phyloP scores from a whole-genome alignment of 1,140 invertebrate genomes.

The Drosophila persimilis region DNA sequence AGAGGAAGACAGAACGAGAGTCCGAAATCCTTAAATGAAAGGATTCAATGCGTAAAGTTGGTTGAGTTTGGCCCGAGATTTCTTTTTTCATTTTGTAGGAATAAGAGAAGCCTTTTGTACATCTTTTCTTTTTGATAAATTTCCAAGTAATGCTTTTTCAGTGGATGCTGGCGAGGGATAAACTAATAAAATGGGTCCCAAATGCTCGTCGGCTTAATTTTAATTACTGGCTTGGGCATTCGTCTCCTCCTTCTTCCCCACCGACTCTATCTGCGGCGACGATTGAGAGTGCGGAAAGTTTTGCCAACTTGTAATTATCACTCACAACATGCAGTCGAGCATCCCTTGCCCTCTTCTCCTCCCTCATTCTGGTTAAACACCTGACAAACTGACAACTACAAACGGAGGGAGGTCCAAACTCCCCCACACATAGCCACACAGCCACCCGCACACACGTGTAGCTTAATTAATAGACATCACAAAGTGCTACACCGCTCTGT shows the following conservation, averaged over 20 bases:
- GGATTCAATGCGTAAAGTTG: slow-evolving; percentile 68
- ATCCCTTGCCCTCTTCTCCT: not conserved
- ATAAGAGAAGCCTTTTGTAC: slow-evolving; percentile 61
- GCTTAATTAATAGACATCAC: slow-evolving; percentile 77
- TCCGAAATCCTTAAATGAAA: slow-evolving; percentile 65
- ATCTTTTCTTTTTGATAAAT: slow-evolving; percentile 57
- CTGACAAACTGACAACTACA: slow-evolving; percentile 35
- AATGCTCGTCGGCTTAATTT: slow-evolving; percentile 71
- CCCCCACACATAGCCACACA: not conserved
- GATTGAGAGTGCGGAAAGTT: slow-evolving; percentile 68
- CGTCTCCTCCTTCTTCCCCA: not conserved
- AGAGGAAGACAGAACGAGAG: slow-evolving; percentile 6
- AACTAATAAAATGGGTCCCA: slow-evolving; percentile 69
- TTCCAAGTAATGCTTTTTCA: slow-evolving; percentile 42
- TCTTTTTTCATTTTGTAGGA: not conserved
- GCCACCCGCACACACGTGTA: slow-evolving; percentile 38
- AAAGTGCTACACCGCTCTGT: slow-evolving; percentile 53
- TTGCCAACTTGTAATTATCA: slow-evolving; percentile 79
- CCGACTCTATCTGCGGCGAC: slow-evolving; percentile 29
- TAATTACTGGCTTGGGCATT: slow-evolving; percentile 59
- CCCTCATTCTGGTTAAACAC: slow-evolving; percentile 39
- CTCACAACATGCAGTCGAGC: slow-evolving; percentile 58
- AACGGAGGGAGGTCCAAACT: slow-evolving; percentile 8
- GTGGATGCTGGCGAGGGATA: slow-evolving; percentile 28
- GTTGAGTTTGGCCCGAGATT: slow-evolving; percentile 8